phyloP scores from a whole-genome alignment of 64 coral and sea anemone species.

The Orbicella faveolata region DNA sequence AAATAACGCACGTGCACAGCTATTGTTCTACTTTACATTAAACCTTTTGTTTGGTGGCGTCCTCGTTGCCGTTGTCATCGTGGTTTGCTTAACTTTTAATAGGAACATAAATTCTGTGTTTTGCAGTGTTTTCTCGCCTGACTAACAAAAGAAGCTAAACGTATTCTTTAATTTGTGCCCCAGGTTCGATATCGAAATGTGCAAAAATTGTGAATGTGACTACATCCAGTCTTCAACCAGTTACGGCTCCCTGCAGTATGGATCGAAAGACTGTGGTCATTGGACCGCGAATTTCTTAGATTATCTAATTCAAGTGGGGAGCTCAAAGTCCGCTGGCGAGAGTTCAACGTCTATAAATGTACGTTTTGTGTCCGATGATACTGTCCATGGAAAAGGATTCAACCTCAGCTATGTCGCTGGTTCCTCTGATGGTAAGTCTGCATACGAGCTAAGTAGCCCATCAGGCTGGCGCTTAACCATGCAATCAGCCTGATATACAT shows the following conservation, averaged over 20 bases:
- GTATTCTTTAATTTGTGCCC: not conserved
- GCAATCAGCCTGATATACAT: too few relatives aligned
- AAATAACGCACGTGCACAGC: too few relatives aligned
- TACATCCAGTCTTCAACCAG: not conserved
- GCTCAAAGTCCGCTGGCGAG: not conserved
- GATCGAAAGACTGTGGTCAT: not conserved
- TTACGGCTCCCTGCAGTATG: not conserved
- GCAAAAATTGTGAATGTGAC: not conserved
- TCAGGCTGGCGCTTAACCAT: too few relatives aligned
- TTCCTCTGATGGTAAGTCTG: not conserved
- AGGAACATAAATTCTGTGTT: not conserved
- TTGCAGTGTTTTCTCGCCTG: not conserved
- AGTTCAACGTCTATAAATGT: not conserved
- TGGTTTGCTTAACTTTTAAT: too few relatives aligned
- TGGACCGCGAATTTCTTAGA: not conserved
- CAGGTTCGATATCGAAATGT: not conserved
- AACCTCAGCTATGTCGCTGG: not conserved
- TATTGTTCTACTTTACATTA: too few relatives aligned
- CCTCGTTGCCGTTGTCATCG: too few relatives aligned
- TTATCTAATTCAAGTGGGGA: not conserved
- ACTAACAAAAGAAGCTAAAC: not conserved
- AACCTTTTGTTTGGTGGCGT: too few relatives aligned
- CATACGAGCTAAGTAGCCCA: too few relatives aligned
- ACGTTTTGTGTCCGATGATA: not conserved
- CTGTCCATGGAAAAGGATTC: conserved; percentile 4